Evolutionary conservation across 2,113 vertebrate species (phyloP).

Genomic region (Eubucco bourcierii): DNA sequence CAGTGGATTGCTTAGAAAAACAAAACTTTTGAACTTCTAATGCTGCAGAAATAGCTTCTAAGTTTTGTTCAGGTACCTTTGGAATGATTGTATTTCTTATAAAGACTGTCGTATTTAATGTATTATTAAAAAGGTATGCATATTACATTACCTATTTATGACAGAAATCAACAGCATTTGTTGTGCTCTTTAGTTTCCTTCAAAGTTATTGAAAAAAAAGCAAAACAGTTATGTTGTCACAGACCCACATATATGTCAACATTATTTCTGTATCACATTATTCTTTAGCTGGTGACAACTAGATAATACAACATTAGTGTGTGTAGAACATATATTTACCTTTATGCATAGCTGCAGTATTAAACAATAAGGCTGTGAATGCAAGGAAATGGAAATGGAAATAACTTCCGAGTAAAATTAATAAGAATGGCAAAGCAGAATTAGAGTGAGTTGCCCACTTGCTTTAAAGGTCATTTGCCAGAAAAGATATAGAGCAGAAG

Average conservation of each 20-base stretch:
- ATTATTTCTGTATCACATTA: neutral
- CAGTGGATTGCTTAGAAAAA: neutral
- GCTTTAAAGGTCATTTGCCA: slow-evolving; percentile 53
- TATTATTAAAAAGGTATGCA: neutral
- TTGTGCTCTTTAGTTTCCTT: neutral
- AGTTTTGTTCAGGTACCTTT: neutral
- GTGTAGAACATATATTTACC: slow-evolving; percentile 24
- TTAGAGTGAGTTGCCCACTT: neutral
- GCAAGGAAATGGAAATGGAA: slow-evolving; percentile 42
- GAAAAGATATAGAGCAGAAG: neutral
- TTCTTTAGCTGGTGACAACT: neutral
- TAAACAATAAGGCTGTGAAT: slow-evolving; percentile 16
- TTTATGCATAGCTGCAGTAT: neutral
- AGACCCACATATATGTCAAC: neutral
- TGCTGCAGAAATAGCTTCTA: neutral
- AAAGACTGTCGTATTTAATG: neutral
- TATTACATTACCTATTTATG: neutral
- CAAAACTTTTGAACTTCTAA: neutral
- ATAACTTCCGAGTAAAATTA: slow-evolving; percentile 19
- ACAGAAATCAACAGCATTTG: neutral
- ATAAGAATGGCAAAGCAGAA: slow-evolving; percentile 22
- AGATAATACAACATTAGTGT: neutral
- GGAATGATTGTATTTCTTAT: neutral
- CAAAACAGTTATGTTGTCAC: neutral
- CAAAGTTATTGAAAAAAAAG: neutral